Base-by-base conservation (phyloP, 2,888 invertebrate genomes). In the Dorcus hopei region DNA sequence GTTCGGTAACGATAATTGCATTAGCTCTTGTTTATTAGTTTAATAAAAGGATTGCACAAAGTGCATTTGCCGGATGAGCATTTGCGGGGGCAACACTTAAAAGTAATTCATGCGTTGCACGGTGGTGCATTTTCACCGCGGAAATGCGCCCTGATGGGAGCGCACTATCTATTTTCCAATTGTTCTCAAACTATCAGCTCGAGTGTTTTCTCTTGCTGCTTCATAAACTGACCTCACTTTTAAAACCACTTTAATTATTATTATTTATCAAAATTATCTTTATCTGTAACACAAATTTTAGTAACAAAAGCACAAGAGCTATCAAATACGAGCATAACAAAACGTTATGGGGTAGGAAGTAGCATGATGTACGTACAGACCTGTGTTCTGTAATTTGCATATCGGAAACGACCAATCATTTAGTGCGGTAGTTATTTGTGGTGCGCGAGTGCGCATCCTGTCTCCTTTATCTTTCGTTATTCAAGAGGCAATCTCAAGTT, bases 381-480 rank as follows among this genome's bases (percentile, higher is more conserved):
- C 19, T 33, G 50, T 49, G 9, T 52, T 7, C 7, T 33, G 7
- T 33, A 7, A 33, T 33, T 33, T 65, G 65, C 61, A 61, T 59
- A 61, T 60, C 65, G 65, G 65, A 65, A 65, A 65, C 62, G 61
- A 58, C 58, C 57, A 61, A 63, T 65, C 65, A 61, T 65, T 65
- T 65, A 65, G 60, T 39, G 59, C 57, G 63, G 58, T 19, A 19
- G 19, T 19, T 19, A 19, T 19, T 19, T 19, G 19, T 19, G 51
- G 47, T 14, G 14, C 42, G 48, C 48, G 61, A 52, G 53, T 16
- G 23, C 49, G 58, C 54, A 57, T 54, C 62, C 59, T 55, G 57
- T 58, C 56, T 61, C 58, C 54, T 53, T 54, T 54, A 52, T 52
- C 54, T 50, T 54, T 48, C 58, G 48, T 49, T 45, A 62, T 60